Base-by-base conservation (phyloP, 2,888 invertebrate species). In the Anthrax anthrax region DNA sequence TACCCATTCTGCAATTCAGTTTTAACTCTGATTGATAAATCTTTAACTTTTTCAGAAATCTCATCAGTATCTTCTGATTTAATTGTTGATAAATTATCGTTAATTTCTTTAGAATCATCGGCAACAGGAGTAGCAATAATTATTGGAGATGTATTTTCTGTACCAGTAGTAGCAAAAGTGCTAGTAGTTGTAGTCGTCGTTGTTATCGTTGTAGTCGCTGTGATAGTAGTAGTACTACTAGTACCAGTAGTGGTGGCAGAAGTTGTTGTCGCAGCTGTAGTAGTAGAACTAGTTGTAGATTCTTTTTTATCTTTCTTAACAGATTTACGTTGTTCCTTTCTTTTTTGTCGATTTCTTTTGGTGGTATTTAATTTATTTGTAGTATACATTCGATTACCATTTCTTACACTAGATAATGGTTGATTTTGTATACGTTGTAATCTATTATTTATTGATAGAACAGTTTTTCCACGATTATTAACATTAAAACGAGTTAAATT, bases 1-100 rank as follows among this genome's bases (percentile, higher is more conserved):
- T 51, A 54, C 52, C 56, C 57, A 50, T 57, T 57, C 43, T 54
- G 55, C 8, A 55, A 48, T 51, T 56, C 57, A 40, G 52, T 53
- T 18, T 47, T 46, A 29, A 48, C 43, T 41, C 32, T 47, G 18
- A 50, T n/a, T 18, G 45, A 32, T 16, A 47, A 39, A n/a, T 44
- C 46, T 42, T 52, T 50, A 14, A 50, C 42, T 46, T 47, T 47
- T 37, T 50, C 50, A 6, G 47, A 34, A 41, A 50, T 46, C 18
- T 46, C 47, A 17, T 50, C 52, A 42, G 44, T 49, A 36, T 54
- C 55, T 8, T 46, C 42, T 9, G 37, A 38, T 12, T 42, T 39
- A 14, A n/a, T 37, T 13, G 36, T 16, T 16, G 12, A 14, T 34
- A 12, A 9, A 9, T 34, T 34, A 12, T 34, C 34, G n/a, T 12